Evolutionary conservation across 2,797 vertebrate genomes (phyloP), one percentile per base, ranked within the genome.

Genomic region (Dendrocincla fuliginosa): DNA sequence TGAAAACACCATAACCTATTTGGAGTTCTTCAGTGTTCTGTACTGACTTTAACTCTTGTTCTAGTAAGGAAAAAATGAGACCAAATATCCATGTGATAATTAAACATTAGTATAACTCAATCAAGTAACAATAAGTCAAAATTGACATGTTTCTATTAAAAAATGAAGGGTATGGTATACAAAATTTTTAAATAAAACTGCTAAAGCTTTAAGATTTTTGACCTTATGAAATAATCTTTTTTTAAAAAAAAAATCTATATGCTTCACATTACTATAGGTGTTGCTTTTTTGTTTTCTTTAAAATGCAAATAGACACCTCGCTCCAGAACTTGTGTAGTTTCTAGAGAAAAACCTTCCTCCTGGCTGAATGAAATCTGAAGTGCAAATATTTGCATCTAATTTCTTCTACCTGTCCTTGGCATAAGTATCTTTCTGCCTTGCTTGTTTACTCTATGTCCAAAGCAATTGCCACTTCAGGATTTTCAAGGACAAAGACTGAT

Each of bases 311-410:
- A 83, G 52, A 57, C 17, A 49, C 30, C 23, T 74, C 27, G 16
- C 8, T 80, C 68, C 46, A 94, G 57, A 91, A 93, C 8, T 25
- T 33, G 22, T 13, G 23, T 28, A 44, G 37, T 44, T 93, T 69
- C 65, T 90, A n/a, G 30, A 76, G 70, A 75, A 94, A 75, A 94
- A 86, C 11, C 28, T 73, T 95, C 10, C 22, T 73, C 61, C 50
- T 79, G 25, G 47, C 42, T 84, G 77, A 95, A 82, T 78, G 65
- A 95, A 87, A 91, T 81, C 44, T 79, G 32, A 91, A 88, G 59
- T 81, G 79, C 50, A 94, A 95, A 86, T 86, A 91, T 94, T 93
- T 93, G 65, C 90, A 95, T 94, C 39, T 78, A 59, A 81, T 91
- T 81, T 91, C 57, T 91, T 91, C 74, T 19, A 73, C 65, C 50